Base-by-base conservation (phyloP, 2,113 vertebrate genomes). In the Equus przewalskii region DNA sequence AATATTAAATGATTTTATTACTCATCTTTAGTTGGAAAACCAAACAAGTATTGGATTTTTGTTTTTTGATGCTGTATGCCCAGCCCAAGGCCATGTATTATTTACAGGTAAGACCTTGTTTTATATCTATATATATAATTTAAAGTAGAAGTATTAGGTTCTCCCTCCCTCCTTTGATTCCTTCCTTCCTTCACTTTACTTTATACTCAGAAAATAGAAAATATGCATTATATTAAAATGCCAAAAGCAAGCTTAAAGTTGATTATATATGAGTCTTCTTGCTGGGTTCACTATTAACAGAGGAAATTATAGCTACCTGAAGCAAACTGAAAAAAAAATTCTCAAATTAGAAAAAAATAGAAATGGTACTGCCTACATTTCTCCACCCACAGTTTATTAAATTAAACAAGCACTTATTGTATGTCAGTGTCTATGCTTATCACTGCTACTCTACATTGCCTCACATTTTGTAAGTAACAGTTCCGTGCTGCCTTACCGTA, bases 41-140 rank as follows among this genome's bases (percentile, higher is more conserved):
- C 19, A 99, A 99, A 97, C 99, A 99, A 98, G 99, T 99, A 94
- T 98, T 99, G 98, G 99, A 99, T 98, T 99, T 99, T 98, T 99
- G 99, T 98, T 99, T 99, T 97, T 99, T 99, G 97, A 99, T 99
- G 99, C 98, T 99, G 5, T 99, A 99, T 91, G 99, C 99, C 33
- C 99, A 99, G 33, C 98, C 98, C 73, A 99, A 99, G 98, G 99
- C 99, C 86, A 98, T 44, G 4, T 99, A 99, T 97, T 99, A 99
- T 94, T 99, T 99, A 96, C 99, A 99, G 99, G 99, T 99, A 98
- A 86, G 97, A 97, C 89, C 51, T 56, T 75, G 26, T 24, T 93
- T 2, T 28, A 60, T 33, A 89, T 87, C 36, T 28, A 72, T 33
- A 89, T 87, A 36, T 44, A 70, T 92, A 26, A 86, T 86, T 96